Conservation (phyloP, 2,888 invertebrate species). For the Hypomecis punctinalis region DNA sequence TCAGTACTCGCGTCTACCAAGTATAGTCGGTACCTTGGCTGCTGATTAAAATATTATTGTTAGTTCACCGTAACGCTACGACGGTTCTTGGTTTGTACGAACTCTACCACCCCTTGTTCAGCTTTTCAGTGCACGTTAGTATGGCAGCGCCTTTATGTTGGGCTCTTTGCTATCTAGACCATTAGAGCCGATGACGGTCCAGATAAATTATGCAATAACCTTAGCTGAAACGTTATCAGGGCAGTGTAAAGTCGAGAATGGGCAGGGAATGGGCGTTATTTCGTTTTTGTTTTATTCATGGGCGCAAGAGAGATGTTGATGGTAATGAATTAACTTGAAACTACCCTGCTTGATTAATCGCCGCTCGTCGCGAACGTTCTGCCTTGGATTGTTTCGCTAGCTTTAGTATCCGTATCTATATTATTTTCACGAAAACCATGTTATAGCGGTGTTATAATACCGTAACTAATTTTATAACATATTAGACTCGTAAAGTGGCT, state of each 20-base stretch:
- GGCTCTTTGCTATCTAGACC: conserved; percentile 25
- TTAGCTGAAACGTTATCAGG: conserved; percentile 11
- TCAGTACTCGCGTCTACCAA: no score
- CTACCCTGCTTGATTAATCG: conserved; percentile 18
- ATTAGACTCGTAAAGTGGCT: no score
- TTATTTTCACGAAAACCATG: neutral
- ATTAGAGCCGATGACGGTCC: conserved; percentile 26
- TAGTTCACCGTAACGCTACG: no score
- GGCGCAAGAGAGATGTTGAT: conserved; percentile 21
- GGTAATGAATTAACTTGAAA: conserved; percentile 17
- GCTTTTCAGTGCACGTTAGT: no score
- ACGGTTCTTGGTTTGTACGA: no score
- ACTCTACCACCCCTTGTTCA: no score
- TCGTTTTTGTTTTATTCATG: conserved; percentile 21
- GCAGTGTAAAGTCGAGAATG: conserved; percentile 20
- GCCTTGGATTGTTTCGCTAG: conserved; percentile 7
- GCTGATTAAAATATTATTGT: no score
- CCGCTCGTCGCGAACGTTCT: neutral
- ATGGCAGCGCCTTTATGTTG: conserved; percentile 7
- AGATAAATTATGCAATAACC: conserved; percentile 30
- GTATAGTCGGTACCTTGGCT: no score
- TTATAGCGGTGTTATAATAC: neutral
- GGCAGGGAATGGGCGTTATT: conserved; percentile 10
- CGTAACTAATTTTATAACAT: neutral
- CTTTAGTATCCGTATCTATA: neutral